A percentile compares a stretch with the other conserved stretches of the same genome.
Evolutionary conservation across 2,888 invertebrate genomes (phyloP).

Genomic region (Tetragnatha montana): DNA sequence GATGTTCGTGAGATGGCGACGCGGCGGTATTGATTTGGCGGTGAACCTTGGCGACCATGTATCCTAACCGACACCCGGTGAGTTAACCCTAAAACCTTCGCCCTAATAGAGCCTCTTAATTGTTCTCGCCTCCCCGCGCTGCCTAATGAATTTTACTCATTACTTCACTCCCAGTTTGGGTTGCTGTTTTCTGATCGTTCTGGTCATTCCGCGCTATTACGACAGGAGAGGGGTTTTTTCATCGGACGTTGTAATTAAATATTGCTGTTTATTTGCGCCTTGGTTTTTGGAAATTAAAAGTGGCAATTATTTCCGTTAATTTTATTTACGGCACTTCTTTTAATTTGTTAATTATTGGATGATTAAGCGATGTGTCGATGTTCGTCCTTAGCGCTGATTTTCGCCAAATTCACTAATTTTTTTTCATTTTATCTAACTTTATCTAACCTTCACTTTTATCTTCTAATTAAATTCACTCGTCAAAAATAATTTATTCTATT

Average conservation of each 20-base stretch:
- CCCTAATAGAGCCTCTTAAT: constrained; percentile 66
- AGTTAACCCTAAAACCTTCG: constrained; percentile 70
- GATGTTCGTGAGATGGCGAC: constrained; percentile 66
- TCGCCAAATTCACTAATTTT: neutral
- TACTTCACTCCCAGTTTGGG: constrained; percentile 58
- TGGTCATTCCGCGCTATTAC: constrained; percentile 24
- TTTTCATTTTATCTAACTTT: neutral
- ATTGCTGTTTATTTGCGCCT: neutral
- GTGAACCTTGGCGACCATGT: constrained; percentile 71
- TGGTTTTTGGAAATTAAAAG: neutral
- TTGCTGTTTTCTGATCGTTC: constrained; percentile 49
- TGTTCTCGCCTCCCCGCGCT: constrained; percentile 61
- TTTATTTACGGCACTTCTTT: neutral
- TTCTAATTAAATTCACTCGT: no score
- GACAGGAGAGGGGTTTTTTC: constrained; percentile 8
- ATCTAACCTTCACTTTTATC: no score
- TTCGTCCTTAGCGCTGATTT: neutral
- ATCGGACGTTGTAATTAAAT: neutral
- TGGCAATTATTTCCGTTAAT: neutral
- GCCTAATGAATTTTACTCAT: constrained; percentile 69
- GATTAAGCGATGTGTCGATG: neutral
- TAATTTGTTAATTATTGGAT: neutral
- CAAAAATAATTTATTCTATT: no score
- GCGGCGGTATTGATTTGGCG: constrained; percentile 69
- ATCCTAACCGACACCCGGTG: constrained; percentile 71